Evolutionary conservation across 2,797 vertebrate species (phyloP), one percentile per base, ranked within the genome.

Genomic region (Coregonus suidteri): DNA sequence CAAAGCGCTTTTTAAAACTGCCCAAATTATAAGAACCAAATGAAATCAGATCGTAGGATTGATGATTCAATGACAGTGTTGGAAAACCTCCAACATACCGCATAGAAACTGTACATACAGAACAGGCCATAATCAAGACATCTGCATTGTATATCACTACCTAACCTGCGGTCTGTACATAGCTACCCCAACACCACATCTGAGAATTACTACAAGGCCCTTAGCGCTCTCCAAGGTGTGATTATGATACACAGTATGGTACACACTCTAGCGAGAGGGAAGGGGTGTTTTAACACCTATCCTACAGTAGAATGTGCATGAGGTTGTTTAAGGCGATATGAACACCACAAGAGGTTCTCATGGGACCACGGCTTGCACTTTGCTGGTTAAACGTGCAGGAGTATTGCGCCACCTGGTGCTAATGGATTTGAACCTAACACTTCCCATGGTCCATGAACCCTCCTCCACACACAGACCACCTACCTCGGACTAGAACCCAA

Each of bases 341-440:
- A 59, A n/a, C 56, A 20, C 20, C 6, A 59, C 18, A 59, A 6
- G 56, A 59, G 56, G 56, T 59, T 59, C 56, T n/a, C 56, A 47
- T 54, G 25, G 4, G 62, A 78, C 66, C 52, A 3, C 73, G 56
- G 3, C 3, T 75, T 25, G 71, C 64, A 9, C 18, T 47, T 75
- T 79, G 20, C 47, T 72, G 59, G 71, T 71, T 69, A 15, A 37
- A 2, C 82, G 56, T 71, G 73, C 71, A 79, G 80, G 77, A 73
- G 66, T 51, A 88, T 75, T 83, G 88, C 88, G 65, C 90, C 92
- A 84, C 88, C 91, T 90, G 76, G 84, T 89, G 92, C 31, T 59
- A 0, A 6, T 34, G 56, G 11, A 67, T 30, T 4, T 15, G 1
- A 31, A 31, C 31, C 0, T 9, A 34, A 5, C 9, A 4, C 65